Conservation (phyloP, 2,113 vertebrate species). For the Vidua macroura region DNA sequence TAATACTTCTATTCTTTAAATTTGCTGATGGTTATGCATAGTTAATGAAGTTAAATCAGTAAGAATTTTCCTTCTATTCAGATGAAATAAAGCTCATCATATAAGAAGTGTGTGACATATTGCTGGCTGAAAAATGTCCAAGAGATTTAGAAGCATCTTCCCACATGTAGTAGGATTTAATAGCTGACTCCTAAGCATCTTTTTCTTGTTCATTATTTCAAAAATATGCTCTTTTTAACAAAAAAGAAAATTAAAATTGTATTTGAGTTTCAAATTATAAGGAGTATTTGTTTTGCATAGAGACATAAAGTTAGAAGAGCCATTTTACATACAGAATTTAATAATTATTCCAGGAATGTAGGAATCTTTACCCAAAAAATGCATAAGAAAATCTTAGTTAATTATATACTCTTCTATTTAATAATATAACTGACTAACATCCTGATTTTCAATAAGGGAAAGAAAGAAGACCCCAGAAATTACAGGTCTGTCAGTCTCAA, state of each 20-base stretch:
- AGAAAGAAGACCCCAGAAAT: neutral
- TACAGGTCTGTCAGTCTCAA: neutral
- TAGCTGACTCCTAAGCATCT: neutral
- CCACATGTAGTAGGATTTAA: neutral
- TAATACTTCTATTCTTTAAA: neutral
- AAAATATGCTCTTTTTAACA: neutral
- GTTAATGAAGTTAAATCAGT: neutral
- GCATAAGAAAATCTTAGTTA: neutral
- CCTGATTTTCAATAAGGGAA: neutral
- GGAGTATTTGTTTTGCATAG: neutral
- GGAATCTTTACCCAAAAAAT: neutral
- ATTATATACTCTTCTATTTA: neutral
- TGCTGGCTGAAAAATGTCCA: neutral
- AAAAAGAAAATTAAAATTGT: neutral
- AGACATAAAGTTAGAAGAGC: neutral
- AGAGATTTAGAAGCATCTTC: neutral
- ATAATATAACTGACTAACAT: neutral
- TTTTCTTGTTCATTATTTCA: neutral
- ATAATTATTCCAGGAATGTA: neutral
- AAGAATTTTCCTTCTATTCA: neutral
- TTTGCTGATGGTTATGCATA: neutral
- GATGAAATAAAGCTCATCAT: neutral
- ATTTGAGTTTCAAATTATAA: neutral
- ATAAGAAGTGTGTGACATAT: neutral
- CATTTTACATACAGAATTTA: neutral